These are phyloP conservation scores for Andrena trimmerana DNA, from an alignment of 2,888 invertebrate species.

Conservation along the genomic window DNA sequence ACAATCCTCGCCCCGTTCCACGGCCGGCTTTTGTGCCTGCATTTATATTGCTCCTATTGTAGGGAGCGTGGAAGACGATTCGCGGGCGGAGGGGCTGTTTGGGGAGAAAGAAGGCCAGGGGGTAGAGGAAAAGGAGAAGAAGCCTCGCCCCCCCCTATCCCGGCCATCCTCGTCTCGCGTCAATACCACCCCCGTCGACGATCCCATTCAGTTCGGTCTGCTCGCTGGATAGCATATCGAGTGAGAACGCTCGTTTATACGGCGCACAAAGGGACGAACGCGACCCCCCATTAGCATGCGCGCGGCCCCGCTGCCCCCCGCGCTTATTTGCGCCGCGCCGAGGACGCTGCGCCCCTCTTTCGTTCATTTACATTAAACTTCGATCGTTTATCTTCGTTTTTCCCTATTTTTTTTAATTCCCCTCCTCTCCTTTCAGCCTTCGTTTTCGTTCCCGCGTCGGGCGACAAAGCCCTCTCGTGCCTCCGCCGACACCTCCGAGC, in stretches of 20 bases:
- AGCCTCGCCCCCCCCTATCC: constrained; percentile 3
- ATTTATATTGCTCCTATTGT: constrained; percentile 62
- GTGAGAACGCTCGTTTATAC: constrained; percentile 69
- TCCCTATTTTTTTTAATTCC: background rate
- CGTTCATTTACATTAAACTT: constrained; percentile 45
- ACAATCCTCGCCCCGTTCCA: constrained; percentile 67
- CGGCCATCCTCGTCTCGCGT: constrained; percentile 44
- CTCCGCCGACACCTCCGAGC: too few relatives aligned
- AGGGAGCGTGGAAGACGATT: constrained; percentile 24
- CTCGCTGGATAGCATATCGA: constrained; percentile 60
- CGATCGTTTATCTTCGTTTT: constrained; percentile 16
- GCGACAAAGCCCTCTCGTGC: background rate
- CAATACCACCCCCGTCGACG: constrained; percentile 62
- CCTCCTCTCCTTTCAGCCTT: background rate
- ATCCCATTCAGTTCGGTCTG: constrained; percentile 64
- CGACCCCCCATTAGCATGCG: constrained; percentile 54
- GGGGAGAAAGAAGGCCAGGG: background rate
- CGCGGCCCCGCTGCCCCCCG: background rate
- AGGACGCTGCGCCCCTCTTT: background rate
- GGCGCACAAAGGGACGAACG: constrained; percentile 61
- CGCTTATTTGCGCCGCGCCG: constrained; percentile 38
- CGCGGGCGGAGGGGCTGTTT: background rate
- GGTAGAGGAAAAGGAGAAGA: constrained; percentile 22
- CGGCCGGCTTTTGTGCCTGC: constrained; percentile 65
- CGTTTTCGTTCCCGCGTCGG: background rate